Evolutionary conservation across 2,888 invertebrate species (phyloP).

Genomic region (Meta bourneti): DNA sequence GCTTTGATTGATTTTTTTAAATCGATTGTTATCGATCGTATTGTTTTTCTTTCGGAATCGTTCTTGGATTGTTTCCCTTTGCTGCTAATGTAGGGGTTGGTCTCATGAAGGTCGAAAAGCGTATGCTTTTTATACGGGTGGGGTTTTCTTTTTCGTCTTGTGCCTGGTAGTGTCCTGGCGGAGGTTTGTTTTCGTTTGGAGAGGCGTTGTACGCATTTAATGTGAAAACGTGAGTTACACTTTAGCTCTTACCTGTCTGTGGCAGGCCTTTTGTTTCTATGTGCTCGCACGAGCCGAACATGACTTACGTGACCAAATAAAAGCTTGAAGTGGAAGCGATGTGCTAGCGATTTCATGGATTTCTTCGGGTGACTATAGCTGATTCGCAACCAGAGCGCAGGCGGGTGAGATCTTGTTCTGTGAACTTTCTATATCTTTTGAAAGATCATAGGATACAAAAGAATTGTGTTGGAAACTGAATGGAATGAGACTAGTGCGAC

Average conservation of each 20-base stretch:
- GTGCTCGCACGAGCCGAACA: too few species aligned
- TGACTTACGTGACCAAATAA: too few species aligned
- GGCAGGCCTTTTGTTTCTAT: too few species aligned
- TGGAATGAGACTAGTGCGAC: slow-evolving; percentile 87
- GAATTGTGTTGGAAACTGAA: slow-evolving; percentile 99
- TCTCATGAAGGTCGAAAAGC: too few species aligned
- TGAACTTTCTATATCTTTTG: slow-evolving; percentile 84
- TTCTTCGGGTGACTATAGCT: slow-evolving; percentile 95
- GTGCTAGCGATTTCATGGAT: slow-evolving; percentile 95
- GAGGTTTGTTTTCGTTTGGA: too few species aligned
- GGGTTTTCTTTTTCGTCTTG: too few species aligned
- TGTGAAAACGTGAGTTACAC: too few species aligned
- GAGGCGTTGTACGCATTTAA: too few species aligned
- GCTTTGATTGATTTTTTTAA: too few species aligned
- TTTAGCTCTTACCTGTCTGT: too few species aligned
- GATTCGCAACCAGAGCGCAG: slow-evolving; percentile 97
- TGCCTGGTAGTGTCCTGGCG: too few species aligned
- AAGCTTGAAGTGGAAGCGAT: slow-evolving; percentile 81
- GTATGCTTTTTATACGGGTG: background rate
- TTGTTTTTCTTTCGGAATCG: background rate
- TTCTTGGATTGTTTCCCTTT: background rate
- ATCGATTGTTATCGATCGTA: slow-evolving; percentile 7
- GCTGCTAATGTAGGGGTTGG: background rate
- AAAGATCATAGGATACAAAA: slow-evolving; percentile 97
- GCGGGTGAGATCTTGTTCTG: slow-evolving; percentile 99